phyloP scores from a whole-genome alignment of 2,113 vertebrate species.

The Edolisoma coerulescens region DNA sequence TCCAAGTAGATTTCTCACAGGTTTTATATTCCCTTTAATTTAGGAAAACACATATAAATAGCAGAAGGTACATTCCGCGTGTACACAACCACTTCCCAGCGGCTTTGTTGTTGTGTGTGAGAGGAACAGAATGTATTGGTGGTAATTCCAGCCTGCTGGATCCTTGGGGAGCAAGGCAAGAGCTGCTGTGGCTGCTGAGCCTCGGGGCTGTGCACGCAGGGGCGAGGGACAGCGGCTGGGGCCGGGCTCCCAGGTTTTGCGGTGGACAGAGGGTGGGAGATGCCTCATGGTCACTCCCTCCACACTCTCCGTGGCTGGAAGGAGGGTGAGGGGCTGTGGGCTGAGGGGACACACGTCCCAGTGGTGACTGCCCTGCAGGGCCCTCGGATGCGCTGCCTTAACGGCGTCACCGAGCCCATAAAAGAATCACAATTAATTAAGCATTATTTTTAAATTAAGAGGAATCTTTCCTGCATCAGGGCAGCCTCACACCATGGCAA shows the following conservation, averaged over 20 bases:
- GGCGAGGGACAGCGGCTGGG: accelerated
- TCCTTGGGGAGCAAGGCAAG: background rate
- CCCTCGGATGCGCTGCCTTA: background rate
- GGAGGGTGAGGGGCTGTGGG: background rate
- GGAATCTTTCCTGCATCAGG: background rate
- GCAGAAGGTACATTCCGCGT: background rate
- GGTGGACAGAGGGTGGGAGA: background rate
- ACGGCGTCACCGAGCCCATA: accelerated
- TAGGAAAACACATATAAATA: slow-evolving; percentile 16
- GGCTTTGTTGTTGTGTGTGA: background rate
- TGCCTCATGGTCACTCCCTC: accelerated
- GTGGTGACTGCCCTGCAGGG: accelerated
- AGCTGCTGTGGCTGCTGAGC: background rate
- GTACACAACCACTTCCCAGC: background rate
- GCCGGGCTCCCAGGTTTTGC: accelerated
- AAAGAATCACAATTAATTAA: background rate
- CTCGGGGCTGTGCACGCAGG: background rate
- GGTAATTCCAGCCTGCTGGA: background rate
- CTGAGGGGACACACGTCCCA: accelerated
- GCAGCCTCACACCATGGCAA: background rate
- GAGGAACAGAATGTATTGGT: background rate
- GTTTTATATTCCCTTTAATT: slow-evolving; percentile 29
- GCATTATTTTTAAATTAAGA: background rate
- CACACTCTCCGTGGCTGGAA: accelerated
- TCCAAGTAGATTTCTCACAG: slow-evolving; percentile 18